Evolutionary conservation across 2,797 vertebrate genomes (phyloP).

Genomic region (Thunnus albacares): DNA sequence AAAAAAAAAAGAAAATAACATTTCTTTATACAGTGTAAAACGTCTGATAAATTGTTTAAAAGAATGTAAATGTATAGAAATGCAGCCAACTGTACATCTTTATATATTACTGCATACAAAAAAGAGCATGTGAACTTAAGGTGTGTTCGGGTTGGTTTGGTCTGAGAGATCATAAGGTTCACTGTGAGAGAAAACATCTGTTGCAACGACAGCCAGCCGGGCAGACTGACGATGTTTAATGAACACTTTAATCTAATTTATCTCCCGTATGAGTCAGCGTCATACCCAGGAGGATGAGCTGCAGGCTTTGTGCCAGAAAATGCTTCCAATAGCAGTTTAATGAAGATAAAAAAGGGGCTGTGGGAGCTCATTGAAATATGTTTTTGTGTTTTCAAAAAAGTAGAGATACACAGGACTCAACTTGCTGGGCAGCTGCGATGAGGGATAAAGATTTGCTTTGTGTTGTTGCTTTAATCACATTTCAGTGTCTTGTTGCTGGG

Average conservation of each 20-base stretch:
- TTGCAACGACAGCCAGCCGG: slow-evolving; percentile 13
- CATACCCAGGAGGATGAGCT: slow-evolving; percentile 30
- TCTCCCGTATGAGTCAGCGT: slow-evolving; percentile 34
- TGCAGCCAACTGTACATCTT: slow-evolving; percentile 24
- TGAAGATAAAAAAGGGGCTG: slow-evolving; percentile 20
- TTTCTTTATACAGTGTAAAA: slow-evolving; percentile 33
- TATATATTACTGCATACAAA: slow-evolving; percentile 52
- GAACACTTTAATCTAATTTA: slow-evolving; percentile 36
- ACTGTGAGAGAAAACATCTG: slow-evolving; percentile 49
- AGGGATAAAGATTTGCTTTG: background rate
- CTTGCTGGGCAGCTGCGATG: background rate
- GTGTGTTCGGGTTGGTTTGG: slow-evolving; percentile 59
- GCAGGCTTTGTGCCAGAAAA: slow-evolving; percentile 16
- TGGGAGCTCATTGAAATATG: slow-evolving; percentile 13
- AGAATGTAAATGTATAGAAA: slow-evolving; percentile 14
- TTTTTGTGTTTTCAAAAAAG: slow-evolving; percentile 6
- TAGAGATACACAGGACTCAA: background rate
- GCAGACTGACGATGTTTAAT: slow-evolving; percentile 31
- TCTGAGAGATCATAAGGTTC: slow-evolving; percentile 61
- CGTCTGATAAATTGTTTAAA: slow-evolving; percentile 35
- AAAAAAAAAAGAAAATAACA: background rate
- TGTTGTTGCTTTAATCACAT: background rate
- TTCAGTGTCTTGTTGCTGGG: slow-evolving; percentile 3
- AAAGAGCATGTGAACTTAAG: slow-evolving; percentile 51
- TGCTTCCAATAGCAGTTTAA: slow-evolving; percentile 34